Percentiles rank a stretch among this genome's conserved stretches.
These are phyloP conservation scores for Hystrix cristata DNA, from an alignment of 2,113 vertebrate species.

Conservation along the genomic window DNA sequence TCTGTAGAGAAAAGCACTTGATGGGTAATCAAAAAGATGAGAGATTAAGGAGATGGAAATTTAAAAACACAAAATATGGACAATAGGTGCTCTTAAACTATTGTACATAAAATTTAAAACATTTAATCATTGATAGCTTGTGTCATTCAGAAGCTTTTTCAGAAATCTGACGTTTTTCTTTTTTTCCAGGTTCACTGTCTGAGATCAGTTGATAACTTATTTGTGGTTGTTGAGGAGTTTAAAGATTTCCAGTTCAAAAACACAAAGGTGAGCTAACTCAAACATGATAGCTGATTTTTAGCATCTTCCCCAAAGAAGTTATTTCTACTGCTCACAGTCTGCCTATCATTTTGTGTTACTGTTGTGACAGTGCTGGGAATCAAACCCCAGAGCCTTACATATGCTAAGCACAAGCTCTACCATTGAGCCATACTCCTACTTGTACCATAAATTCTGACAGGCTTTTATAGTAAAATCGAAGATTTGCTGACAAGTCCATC, in stretches of 20 bases:
- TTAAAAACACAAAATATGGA: neutral
- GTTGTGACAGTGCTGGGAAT: neutral
- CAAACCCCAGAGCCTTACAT: neutral
- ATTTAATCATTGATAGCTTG: neutral
- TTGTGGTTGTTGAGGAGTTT: constrained; percentile 96
- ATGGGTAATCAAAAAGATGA: constrained; percentile 14
- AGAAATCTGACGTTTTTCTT: neutral
- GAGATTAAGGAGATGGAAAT: neutral
- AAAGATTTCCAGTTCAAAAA: constrained; percentile 94
- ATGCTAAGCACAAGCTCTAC: neutral
- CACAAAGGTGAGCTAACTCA: constrained; percentile 91
- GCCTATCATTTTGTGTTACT: neutral
- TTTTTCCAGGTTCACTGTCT: constrained; percentile 93
- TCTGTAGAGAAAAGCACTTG: neutral
- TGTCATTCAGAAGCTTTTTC: neutral
- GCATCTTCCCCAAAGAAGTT: neutral
- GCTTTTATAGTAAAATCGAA: constrained; percentile 29
- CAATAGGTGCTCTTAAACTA: neutral
- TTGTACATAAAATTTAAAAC: neutral
- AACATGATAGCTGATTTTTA: neutral
- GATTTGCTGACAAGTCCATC: neutral
- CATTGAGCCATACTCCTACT: no score
- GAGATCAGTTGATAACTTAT: constrained; percentile 97
- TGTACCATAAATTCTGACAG: constrained; percentile 4
- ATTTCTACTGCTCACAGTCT: constrained; percentile 31